Conservation (phyloP, 2,797 vertebrate genomes). For the Semotilus atromaculatus region DNA sequence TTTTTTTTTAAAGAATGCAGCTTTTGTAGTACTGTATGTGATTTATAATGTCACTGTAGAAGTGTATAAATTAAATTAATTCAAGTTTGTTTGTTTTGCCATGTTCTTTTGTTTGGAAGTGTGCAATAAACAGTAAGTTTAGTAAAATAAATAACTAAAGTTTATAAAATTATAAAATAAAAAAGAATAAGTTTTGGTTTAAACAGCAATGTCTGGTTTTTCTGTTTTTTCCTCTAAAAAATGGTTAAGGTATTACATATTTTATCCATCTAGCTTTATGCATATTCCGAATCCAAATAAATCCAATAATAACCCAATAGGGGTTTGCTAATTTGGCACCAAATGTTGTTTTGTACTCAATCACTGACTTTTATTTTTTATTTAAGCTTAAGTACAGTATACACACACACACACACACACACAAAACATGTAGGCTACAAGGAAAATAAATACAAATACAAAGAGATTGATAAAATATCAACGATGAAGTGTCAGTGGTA, state of each 20-base stretch:
- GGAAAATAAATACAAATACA: not conserved
- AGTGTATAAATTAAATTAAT: not conserved
- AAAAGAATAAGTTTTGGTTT: not conserved
- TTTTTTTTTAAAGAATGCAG: not conserved
- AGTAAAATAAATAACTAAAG: constrained; percentile 1
- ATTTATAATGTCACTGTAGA: not conserved
- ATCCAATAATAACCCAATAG: not conserved
- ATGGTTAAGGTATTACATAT: not conserved
- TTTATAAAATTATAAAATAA: too few species aligned
- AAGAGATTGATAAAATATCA: not conserved
- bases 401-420: not conserved
- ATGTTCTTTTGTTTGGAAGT: not conserved
- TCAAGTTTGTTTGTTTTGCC: not conserved
- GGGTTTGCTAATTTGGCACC: not conserved
- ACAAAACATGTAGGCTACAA: too few species aligned
- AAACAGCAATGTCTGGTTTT: not conserved
- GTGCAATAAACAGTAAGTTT: not conserved
- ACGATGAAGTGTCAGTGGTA: not conserved
- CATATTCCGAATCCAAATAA: not conserved
- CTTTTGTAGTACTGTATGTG: not conserved
- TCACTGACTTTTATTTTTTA: not conserved
- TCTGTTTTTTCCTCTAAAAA: not conserved
- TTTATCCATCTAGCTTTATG: not conserved
- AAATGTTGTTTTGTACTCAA: not conserved
- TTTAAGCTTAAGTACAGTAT: not conserved